Base-by-base conservation (phyloP, 2,113 vertebrate species). In the Mustela nigripes region DNA sequence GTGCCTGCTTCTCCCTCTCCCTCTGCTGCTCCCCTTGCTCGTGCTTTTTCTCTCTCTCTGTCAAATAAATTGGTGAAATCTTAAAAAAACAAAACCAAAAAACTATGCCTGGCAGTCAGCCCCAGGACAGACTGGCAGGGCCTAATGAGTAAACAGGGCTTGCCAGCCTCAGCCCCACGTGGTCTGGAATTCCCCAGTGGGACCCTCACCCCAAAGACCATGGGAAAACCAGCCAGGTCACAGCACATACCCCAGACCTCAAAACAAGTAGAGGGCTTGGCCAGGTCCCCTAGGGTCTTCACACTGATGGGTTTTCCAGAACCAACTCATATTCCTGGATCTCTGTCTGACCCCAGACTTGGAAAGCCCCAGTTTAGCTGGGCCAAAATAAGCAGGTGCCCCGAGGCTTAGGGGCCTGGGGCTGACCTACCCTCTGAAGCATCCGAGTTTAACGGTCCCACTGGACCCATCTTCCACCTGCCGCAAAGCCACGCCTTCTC, bases 181-280 rank as follows among this genome's bases (percentile, higher is more conserved):
- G 7, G 48, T 39, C 95, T 74, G 97, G 96, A 97, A 96, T 97
- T 94, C 95, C 97, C 96, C 95, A 11, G 22, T 91, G 50, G 7
- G 58, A 36, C 62, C 60, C 53, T 81, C 26, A 50, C 53, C 26
- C 94, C 67, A 15, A 48, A 92, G 92, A 53, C 86, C 92, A 21
- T 84, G 94, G 89, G 92, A 97, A 96, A 96, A 36, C 48, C 87
- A 79, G 24, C 22, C 6, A 16, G 22, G 4, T 21, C 62, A 19
- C 50, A 71, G 86, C 63, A 67, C 8, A n/a, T 58, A 39, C 12
- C 7, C 62, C 82, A 39, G 73, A 53, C 80, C 33, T 86, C 39
- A 28, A 48, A 26, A 65, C 67, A 67, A 69, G 39, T 50, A 39
- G 11, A 8, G 28, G 31, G 65, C 39, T 8, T 4, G 16, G 83